phyloP scores from a whole-genome alignment of 2,797 vertebrate genomes.

The Artibeus lituratus region DNA sequence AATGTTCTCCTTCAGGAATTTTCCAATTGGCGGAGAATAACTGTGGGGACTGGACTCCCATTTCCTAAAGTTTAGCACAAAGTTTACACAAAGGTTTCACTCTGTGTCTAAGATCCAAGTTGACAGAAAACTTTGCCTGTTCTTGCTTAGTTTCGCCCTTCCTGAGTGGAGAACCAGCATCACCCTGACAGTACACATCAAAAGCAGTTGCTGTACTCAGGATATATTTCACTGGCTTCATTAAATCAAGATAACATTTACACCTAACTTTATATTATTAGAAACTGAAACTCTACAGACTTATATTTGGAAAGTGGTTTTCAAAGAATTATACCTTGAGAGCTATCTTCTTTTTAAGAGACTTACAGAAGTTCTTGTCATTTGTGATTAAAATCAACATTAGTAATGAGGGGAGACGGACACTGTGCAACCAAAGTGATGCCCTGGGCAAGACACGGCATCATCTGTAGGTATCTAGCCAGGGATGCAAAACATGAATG shows the following conservation, averaged over 20 bases:
- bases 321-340: not conserved
- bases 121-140: not conserved
- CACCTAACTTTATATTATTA: not conserved
- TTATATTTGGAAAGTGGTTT: not conserved
- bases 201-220: not conserved
- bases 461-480: not conserved
- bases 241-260: not conserved
- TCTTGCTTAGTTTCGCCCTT: fast-evolving
- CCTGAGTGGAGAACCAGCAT: not conserved
- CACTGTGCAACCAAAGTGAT: not conserved
- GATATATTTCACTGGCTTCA: not conserved
- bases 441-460: not conserved
- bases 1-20: not conserved
- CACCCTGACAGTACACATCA: fast-evolving
- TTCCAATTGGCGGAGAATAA: not conserved
- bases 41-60: not conserved
- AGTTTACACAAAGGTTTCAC: not conserved
- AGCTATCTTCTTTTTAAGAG: not conserved
- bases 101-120: not conserved
- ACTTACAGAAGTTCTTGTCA: not conserved
- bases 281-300: not conserved
- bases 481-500: not conserved
- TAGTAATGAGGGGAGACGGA: no score
- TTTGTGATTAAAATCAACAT: not conserved
- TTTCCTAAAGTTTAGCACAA: not conserved